Percentiles rank a stretch among this genome's conserved stretches.
Evolutionary conservation across 2,888 invertebrate species (phyloP).

Genomic region (Acanthosoma haemorrhoidale): DNA sequence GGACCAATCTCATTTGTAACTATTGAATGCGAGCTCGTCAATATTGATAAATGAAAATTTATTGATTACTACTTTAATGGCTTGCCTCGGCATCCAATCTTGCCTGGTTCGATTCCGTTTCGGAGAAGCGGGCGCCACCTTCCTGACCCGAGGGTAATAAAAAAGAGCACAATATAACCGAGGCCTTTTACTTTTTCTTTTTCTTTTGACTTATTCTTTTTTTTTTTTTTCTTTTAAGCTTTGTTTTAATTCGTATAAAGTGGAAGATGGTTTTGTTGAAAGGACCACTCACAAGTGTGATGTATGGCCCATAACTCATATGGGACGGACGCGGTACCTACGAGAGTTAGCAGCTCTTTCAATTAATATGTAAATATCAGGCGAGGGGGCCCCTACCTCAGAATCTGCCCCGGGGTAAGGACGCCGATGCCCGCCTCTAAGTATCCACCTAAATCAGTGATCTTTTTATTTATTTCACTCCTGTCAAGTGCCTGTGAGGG

Average conservation of each 20-base stretch:
- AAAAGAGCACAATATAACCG: neutral
- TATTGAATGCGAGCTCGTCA: neutral
- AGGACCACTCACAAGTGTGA: conserved; percentile 5
- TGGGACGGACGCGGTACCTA: neutral
- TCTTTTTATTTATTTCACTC: conserved; percentile 9
- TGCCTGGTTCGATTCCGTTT: too few species aligned
- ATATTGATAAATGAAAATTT: neutral
- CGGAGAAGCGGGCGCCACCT: too few species aligned
- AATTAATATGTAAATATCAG: conserved; percentile 29
- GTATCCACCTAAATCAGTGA: neutral
- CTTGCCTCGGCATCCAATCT: neutral
- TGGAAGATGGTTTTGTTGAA: conserved; percentile 9
- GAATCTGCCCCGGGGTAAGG: neutral
- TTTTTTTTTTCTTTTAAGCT: neutral
- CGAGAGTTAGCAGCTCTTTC: conserved; percentile 1
- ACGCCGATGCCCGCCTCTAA: neutral
- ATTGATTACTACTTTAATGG: neutral
- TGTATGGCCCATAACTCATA: conserved; percentile 23
- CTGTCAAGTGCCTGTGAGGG: neutral
- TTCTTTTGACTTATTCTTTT: neutral
- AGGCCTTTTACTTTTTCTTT: neutral
- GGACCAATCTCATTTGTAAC: too few species aligned
- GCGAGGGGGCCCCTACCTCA: neutral
- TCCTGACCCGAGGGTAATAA: neutral
- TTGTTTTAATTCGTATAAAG: conserved; percentile 6